phyloP scores from a whole-genome alignment of 2,888 invertebrate genomes.

The Drosophila paramelanica region DNA sequence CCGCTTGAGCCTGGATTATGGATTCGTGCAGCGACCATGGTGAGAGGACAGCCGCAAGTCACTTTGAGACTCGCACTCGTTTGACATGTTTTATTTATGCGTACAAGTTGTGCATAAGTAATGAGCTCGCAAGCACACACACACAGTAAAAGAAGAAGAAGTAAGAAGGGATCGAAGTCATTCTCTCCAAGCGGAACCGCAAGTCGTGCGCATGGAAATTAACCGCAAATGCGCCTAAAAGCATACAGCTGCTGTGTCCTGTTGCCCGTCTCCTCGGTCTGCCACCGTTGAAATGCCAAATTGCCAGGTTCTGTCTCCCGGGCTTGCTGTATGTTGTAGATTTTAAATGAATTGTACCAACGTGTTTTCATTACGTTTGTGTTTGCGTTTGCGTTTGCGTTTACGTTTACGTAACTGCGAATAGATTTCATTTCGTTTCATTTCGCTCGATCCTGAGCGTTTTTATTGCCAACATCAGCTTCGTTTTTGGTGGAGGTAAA shows the following conservation, averaged over 20 bases:
- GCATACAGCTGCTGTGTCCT: constrained; percentile 49
- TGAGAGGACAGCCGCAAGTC: constrained; percentile 52
- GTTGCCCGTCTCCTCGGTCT: constrained; percentile 5
- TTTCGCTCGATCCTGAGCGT: constrained; percentile 47
- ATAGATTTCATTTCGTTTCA: constrained; percentile 52
- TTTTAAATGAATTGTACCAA: constrained; percentile 71
- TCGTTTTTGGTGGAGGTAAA: neutral
- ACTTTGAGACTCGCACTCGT: constrained; percentile 51
- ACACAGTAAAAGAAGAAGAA: neutral
- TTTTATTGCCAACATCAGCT: constrained; percentile 59
- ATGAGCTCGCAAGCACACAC: constrained; percentile 44
- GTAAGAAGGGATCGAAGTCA: constrained; percentile 15
- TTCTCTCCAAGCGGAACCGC: constrained; percentile 21
- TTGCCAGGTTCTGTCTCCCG: constrained; percentile 14
- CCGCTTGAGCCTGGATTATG: neutral
- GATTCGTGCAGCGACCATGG: constrained; percentile 1
- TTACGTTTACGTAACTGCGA: constrained; percentile 50
- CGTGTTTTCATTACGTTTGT: constrained; percentile 63
- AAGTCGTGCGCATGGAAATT: constrained; percentile 66
- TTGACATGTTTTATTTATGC: constrained; percentile 81
- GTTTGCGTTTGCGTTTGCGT: constrained; percentile 51
- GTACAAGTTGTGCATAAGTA: constrained; percentile 79
- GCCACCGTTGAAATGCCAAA: constrained; percentile 40
- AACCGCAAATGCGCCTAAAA: constrained; percentile 66
- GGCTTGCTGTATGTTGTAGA: constrained; percentile 19